Evolutionary conservation across 2,797 vertebrate genomes (phyloP), one percentile per base, ranked within the genome.

Genomic region (Peromyscus attwateri): DNA sequence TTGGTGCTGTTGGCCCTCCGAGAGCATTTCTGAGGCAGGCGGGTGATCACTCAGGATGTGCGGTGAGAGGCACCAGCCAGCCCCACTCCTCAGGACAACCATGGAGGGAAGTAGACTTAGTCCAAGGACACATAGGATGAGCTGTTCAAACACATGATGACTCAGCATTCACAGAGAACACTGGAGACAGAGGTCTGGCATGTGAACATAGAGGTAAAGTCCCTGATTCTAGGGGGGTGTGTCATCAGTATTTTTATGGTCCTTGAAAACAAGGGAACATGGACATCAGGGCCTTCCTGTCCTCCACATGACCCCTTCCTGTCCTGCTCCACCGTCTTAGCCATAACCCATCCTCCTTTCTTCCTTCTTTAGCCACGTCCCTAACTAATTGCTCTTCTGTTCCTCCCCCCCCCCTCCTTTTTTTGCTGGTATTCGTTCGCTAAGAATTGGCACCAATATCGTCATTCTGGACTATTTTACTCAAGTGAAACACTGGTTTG

Each of bases 401-500:
- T 43, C 87, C 13, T 55, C 5, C 27, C 6, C 13, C 62, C 5
- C 27, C 6, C 2, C 31, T 29, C 27, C 31, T 68, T 66, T 55
- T n/a, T 77, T 66, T 55, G n/a, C 84, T 29, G 46, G 23, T 37
- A 37, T 29, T 87, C 8, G 4, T 94, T 83, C 21, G 10, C 62
- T 80, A 82, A 94, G 43, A 64, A n/a, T 16, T 64, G 52, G 10
- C 34, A 73, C 70, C 2, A 34, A 9, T 46, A 40, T 55, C 75
- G 23, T 31, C 34, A 2, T 79, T 84, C n/a, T 93, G 82, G 40
- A 3, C 6, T 57, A 23, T 83, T 87, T 71, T 62, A 79, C 84
- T 93, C 52, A 79, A 49, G 77, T 37, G 80, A 96, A 96, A 89
- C 23, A 3, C 40, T 60, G 7, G 25, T 82, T 70, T 70, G 64